Evolutionary conservation across 1,140 invertebrate genomes (phyloP).

Genomic region (Trinorchestia longiramus): DNA sequence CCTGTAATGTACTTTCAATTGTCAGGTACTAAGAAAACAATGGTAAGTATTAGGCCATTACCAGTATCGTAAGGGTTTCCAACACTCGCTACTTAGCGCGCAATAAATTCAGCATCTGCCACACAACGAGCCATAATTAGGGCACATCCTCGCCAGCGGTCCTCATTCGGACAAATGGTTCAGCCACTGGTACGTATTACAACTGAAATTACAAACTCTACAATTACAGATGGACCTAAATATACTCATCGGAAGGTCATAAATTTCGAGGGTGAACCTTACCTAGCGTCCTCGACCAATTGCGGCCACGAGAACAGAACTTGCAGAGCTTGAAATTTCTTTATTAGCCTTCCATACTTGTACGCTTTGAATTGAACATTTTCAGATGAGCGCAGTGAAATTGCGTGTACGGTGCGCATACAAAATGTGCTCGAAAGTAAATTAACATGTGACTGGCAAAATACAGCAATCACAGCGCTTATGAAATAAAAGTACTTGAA

Average conservation of each 20-base stretch:
- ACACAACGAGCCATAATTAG: slow-evolving; percentile 56
- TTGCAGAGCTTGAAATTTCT: neutral
- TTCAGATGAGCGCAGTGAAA: neutral
- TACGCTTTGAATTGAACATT: neutral
- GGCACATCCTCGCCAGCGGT: slow-evolving; percentile 57
- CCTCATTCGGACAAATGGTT: slow-evolving; percentile 60
- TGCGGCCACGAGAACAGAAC: neutral
- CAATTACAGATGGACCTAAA: slow-evolving; percentile 47
- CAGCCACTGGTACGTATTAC: slow-evolving; percentile 44
- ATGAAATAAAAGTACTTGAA: neutral
- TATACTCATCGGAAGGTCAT: slow-evolving; percentile 34
- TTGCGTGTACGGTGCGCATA: neutral
- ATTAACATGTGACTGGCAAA: neutral
- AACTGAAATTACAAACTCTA: slow-evolving; percentile 46
- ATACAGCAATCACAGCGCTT: neutral
- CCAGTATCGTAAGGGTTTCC: slow-evolving; percentile 30
- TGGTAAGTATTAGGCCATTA: slow-evolving; percentile 36
- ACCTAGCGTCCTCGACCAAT: neutral
- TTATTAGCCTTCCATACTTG: neutral
- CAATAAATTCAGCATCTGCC: slow-evolving; percentile 52
- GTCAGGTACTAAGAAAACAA: slow-evolving; percentile 18
- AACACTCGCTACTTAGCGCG: slow-evolving; percentile 33
- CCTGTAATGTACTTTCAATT: slow-evolving; percentile 16
- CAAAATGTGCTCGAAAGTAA: neutral
- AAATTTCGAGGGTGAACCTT: neutral